phyloP scores from a whole-genome alignment of 2,888 invertebrate genomes.

The Aporophyla nigra region DNA sequence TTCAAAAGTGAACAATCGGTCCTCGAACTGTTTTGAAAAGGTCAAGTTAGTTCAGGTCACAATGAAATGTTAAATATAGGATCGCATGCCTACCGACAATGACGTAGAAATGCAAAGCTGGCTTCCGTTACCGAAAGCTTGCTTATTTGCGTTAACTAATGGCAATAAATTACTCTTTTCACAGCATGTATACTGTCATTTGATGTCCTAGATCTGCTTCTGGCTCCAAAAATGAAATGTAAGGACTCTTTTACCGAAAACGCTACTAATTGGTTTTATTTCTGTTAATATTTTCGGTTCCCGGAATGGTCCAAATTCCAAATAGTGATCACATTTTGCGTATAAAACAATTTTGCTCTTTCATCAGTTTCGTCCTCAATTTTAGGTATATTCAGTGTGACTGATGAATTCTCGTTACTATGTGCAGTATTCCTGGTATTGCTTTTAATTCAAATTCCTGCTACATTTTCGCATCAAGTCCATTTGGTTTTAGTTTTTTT shows the following conservation, averaged over 20 bases:
- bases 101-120: slow-evolving; percentile 81
- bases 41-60: slow-evolving; percentile 80
- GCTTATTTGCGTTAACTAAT: slow-evolving; percentile 72
- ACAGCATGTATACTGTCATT: slow-evolving; percentile 56
- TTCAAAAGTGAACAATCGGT: slow-evolving; percentile 67
- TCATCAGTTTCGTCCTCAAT: background rate
- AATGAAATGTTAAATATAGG: slow-evolving; percentile 86
- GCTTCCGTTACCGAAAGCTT: slow-evolving; percentile 75
- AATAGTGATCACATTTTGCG: background rate
- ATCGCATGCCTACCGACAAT: slow-evolving; percentile 84
- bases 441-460: background rate
- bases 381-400: background rate
- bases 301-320: background rate
- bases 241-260: background rate
- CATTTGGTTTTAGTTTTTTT: slow-evolving; percentile 14
- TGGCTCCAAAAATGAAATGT: background rate
- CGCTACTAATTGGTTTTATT: background rate
- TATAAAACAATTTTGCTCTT: background rate
- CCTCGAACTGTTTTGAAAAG: slow-evolving; percentile 74
- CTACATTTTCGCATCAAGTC: background rate
- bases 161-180: slow-evolving; percentile 69
- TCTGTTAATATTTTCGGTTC: background rate
- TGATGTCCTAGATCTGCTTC: slow-evolving; percentile 31
- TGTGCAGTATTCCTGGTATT: background rate
- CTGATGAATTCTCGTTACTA: slow-evolving; percentile 3